These are phyloP conservation scores for Lumbricus terrestris DNA, from an alignment of 2,888 invertebrate genomes.

Conservation along the genomic window DNA sequence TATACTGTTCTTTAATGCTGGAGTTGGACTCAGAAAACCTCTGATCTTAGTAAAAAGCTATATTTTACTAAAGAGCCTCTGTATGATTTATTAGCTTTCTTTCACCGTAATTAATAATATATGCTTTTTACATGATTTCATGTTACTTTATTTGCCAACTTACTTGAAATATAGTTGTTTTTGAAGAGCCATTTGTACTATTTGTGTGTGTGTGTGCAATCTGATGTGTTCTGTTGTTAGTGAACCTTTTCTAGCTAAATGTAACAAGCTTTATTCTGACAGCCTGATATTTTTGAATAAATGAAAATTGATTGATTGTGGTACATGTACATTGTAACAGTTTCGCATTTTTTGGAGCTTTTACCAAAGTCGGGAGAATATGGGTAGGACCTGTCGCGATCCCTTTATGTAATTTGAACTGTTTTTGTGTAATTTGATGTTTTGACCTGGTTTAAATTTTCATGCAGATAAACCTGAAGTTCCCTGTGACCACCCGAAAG, in stretches of 20 bases:
- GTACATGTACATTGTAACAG: background rate
- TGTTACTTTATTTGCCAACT: background rate
- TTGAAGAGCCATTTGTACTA: background rate
- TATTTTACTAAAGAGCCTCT: too few species aligned
- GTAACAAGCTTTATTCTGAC: too few species aligned
- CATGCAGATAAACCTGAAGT: background rate
- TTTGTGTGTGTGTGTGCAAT: too few species aligned
- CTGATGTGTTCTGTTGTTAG: too few species aligned
- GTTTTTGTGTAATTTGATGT: background rate
- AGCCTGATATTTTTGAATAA: too few species aligned
- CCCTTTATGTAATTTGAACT: background rate
- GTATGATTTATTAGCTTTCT: background rate
- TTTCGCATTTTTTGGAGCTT: background rate
- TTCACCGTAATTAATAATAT: background rate
- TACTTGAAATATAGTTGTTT: background rate
- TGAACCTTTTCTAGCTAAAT: too few species aligned
- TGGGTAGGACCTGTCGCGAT: background rate
- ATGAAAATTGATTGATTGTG: too few species aligned
- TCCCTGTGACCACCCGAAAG: background rate
- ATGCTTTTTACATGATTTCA: background rate
- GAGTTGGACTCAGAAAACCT: too few species aligned
- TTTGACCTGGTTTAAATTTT: background rate
- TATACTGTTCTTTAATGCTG: too few species aligned
- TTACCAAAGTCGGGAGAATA: background rate
- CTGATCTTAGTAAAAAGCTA: too few species aligned